Conservation (phyloP, 1,140 invertebrate species). For the Anoplolepis gracilipes region DNA sequence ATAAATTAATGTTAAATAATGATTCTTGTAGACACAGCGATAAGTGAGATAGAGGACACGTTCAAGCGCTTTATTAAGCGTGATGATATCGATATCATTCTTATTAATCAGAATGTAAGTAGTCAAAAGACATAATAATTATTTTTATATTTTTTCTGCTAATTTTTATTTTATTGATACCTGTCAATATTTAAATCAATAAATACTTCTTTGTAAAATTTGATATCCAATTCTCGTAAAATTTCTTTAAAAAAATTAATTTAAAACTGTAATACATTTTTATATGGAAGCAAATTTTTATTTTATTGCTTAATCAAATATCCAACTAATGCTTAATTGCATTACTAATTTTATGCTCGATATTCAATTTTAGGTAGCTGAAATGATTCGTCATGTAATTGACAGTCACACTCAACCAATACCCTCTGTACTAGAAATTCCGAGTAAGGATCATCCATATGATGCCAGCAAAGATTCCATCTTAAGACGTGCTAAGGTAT, state of each 20-base stretch:
- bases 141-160: no score
- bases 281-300: background rate
- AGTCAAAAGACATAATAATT: background rate
- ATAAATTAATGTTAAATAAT: slow-evolving; percentile 5
- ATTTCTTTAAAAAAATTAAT: no score
- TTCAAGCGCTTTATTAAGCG: slow-evolving; percentile 98
- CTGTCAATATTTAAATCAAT: no score
- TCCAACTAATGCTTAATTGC: background rate
- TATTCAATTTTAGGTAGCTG: slow-evolving; percentile 91
- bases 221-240: no score
- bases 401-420: slow-evolving; percentile 97
- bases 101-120: slow-evolving; percentile 98
- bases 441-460: slow-evolving; percentile 99
- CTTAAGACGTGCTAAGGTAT: slow-evolving; percentile 95
- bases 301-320: background rate
- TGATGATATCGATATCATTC: slow-evolving; percentile 99
- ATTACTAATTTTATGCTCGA: background rate
- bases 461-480: slow-evolving; percentile 99
- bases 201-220: no score
- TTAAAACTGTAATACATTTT: no score
- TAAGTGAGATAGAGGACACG: slow-evolving; percentile 98
- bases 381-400: slow-evolving; percentile 98
- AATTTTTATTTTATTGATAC: no score
- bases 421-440: slow-evolving; percentile 99
- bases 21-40: slow-evolving; percentile 93